Percentiles rank a stretch among this genome's conserved stretches.
Evolutionary conservation across 2,888 invertebrate genomes (phyloP).

Genomic region (Lasioglossum calceatum): DNA sequence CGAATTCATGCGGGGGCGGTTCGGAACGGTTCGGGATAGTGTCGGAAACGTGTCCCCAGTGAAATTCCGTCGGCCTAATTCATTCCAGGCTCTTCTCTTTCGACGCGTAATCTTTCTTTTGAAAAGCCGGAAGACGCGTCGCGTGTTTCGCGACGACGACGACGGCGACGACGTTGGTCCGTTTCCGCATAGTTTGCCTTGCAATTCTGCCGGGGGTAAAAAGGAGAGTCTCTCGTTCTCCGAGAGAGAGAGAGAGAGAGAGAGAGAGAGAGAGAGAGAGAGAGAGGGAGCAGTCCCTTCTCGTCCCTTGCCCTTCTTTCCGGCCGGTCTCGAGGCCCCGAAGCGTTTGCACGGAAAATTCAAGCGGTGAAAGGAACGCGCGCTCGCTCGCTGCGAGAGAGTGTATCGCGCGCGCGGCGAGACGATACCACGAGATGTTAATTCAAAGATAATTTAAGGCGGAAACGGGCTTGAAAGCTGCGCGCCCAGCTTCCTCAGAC

Average conservation of each 20-base stretch:
- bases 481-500: background rate
- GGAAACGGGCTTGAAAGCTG: constrained; percentile 32
- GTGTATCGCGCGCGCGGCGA: background rate
- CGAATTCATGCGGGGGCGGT: background rate
- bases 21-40: background rate
- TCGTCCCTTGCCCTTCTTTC: constrained; percentile 4
- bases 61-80: constrained; percentile 25
- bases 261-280: background rate
- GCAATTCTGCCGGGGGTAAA: constrained; percentile 55
- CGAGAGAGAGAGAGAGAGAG: background rate
- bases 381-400: background rate
- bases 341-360: constrained; percentile 63
- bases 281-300: background rate
- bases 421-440: constrained; percentile 38
- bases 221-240: background rate
- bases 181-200: constrained; percentile 55
- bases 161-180: constrained; percentile 4
- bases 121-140: background rate
- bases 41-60: background rate
- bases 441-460: constrained; percentile 58
- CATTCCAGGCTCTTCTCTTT: constrained; percentile 7
- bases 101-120: constrained; percentile 40
- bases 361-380: constrained; percentile 40
- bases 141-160: background rate
- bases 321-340: constrained; percentile 30